Base-by-base conservation (phyloP, 2,797 vertebrate species). In the Pangasius mekongensis region DNA sequence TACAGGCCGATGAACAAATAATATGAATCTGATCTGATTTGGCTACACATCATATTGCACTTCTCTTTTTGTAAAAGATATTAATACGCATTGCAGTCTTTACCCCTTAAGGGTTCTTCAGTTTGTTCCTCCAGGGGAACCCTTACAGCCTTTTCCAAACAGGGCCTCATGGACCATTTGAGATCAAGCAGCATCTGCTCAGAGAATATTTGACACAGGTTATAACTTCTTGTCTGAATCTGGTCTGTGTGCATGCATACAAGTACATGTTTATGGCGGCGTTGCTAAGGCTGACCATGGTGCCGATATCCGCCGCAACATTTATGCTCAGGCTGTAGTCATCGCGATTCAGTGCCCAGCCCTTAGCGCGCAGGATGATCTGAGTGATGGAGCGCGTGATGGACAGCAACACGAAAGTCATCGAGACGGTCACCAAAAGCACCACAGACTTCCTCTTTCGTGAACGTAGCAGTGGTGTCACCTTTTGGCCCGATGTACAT, bases 201-300 rank as follows among this genome's bases (percentile, higher is more conserved):
- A 90, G 60, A 74, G 22, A 16, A 39, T 62, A 56, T 73, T 88
- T 91, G 60, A 90, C 43, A 71, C 92, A 93, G 13, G 74, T 64
- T 3, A 93, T n/a, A 47, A 95, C 87, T 87, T 95, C 93, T 33
- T 91, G 92, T 47, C 92, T 90, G 89, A 95, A 95, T 85, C 89
- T 93, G 24, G 90, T 73, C 82, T 96, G 94, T 0, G 94, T 96
- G 91, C 93, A 94, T 4, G 93, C 94, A 20, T 95, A 95, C 43
- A 95, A 92, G 85, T 93, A 94, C 94, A 94, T 95, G 89, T 95
- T 94, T 1, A 91, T 85, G 0, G 94, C 94, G 0, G 94, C 88
- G 0, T 94, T 95, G 84, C 89, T 94, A 30, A 95, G 92, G 88
- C 94, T 94, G 49, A 96, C 64, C 94, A 96, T 94, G 69, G 92